Conservation (phyloP, 2,797 vertebrate species). For the Enteromius paludinosus region DNA sequence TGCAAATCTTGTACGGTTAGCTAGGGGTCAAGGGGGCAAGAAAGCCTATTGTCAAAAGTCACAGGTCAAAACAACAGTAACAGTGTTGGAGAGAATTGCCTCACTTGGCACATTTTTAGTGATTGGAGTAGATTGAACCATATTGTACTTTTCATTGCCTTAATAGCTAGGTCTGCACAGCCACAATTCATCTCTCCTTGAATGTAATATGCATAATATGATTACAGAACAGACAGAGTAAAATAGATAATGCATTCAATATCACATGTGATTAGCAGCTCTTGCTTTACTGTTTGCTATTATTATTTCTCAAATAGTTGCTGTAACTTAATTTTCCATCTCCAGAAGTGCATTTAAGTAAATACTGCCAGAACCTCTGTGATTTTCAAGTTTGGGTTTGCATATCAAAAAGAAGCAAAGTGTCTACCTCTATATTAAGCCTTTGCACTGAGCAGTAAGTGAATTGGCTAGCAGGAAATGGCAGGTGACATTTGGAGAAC, state of each 20-base stretch:
- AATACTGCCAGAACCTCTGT: constrained; percentile 39
- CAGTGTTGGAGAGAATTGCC: constrained; percentile 15
- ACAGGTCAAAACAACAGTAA: constrained; percentile 41
- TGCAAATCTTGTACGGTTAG: constrained; percentile 30
- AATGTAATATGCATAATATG: background rate
- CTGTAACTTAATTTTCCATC: constrained; percentile 42
- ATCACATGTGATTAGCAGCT: background rate
- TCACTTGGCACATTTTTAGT: constrained; percentile 17
- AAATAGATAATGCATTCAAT: background rate
- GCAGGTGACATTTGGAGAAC: constrained; percentile 55
- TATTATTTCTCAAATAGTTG: constrained; percentile 36
- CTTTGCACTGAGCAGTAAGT: constrained; percentile 47
- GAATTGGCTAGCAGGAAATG: constrained; percentile 41
- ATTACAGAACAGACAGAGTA: background rate
- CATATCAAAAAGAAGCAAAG: constrained; percentile 50
- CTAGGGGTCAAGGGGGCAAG: constrained; percentile 24
- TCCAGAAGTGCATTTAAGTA: constrained; percentile 48
- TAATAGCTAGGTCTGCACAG: background rate
- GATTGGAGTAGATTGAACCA: constrained; percentile 18
- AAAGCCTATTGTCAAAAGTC: constrained; percentile 35
- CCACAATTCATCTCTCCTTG: background rate
- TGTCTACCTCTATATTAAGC: constrained; percentile 41
- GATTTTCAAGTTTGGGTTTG: constrained; percentile 48
- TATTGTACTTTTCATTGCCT: constrained; percentile 1
- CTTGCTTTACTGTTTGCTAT: constrained; percentile 10